These are phyloP conservation scores for Drosophila mayaguana DNA, from an alignment of 2,888 invertebrate genomes.

Conservation along the genomic window DNA sequence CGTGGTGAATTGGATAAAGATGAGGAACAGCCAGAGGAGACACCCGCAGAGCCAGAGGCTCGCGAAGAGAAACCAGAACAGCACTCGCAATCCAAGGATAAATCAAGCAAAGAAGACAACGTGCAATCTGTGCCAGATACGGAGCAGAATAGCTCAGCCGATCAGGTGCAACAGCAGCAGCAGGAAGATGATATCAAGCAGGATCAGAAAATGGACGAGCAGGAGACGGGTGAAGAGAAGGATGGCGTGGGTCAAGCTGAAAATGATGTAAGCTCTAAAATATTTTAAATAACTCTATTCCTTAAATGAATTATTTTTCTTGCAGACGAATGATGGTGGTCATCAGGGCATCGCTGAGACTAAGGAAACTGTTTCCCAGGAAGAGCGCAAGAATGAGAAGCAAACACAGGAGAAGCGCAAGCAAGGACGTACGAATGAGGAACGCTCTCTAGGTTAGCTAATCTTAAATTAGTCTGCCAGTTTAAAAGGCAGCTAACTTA, in stretches of 20 bases:
- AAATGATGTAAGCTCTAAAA: conserved; percentile 85
- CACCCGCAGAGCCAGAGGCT: conserved; percentile 86
- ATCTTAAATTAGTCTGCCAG: not conserved
- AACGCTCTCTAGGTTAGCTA: conserved; percentile 87
- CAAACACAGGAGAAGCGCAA: conserved; percentile 87
- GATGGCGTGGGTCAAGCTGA: conserved; percentile 91
- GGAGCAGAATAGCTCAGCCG: conserved; percentile 82
- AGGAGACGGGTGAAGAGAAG: conserved; percentile 87
- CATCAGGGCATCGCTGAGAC: conserved; percentile 87
- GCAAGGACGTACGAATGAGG: conserved; percentile 91
- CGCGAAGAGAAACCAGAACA: conserved; percentile 84
- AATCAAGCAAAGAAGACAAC: conserved; percentile 84
- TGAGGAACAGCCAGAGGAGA: conserved; percentile 86
- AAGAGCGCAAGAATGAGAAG: conserved; percentile 83
- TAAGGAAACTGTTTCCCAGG: conserved; percentile 83
- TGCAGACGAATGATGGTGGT: conserved; percentile 86
- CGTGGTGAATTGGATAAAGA: conserved; percentile 80
- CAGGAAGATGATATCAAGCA: conserved; percentile 84
- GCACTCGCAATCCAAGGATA: conserved; percentile 83
- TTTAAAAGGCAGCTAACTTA: not conserved
- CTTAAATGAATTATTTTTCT: not conserved
- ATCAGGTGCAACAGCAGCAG: conserved; percentile 84
- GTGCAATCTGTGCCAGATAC: conserved; percentile 83
- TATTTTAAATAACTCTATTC: not conserved
- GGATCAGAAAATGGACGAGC: conserved; percentile 86